Evolutionary conservation across 2,113 vertebrate species (phyloP), one percentile per base, ranked within the genome.

Genomic region (Nothobranchius kuhntae): DNA sequence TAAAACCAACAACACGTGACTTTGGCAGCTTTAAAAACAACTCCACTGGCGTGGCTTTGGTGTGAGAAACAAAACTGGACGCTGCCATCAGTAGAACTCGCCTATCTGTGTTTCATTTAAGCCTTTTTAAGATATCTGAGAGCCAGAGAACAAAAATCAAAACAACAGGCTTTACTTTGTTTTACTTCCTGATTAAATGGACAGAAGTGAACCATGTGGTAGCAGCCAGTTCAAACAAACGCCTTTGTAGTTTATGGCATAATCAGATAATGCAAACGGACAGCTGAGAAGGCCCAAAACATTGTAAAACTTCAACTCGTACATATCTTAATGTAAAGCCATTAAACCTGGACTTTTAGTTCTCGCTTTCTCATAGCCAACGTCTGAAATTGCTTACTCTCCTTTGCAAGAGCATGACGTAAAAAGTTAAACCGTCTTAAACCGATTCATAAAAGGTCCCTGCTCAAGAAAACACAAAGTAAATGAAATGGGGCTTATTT

Each of bases 401-500:
- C 51, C 45, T 71, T 68, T 73, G 9, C n/a, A 67, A 35, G 30
- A 30, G 3, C 4, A 50, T 13, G 7, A 10, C 26, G 21, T 21
- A 21, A 21, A 21, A 14, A 8, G 53, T 8, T 8, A 40, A 9
- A 40, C 38, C 2, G 6, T 17, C 12, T 15, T 26, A 54, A 53
- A 50, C 4, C 2, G 36, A 45, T 65, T 13, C 13, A 35, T 38
- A 21, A 62, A 78, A 6, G 1, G 35, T 42, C 52, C 24, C 9
- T 46, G n/a, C 58, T 14, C 11, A 36, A 9, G 13, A 48, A 71
- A 70, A 24, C 30, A 68, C 26, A 65, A 17, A 45, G 68, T 60
- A 44, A 46, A 51, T 35, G 46, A 10, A 77, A 53, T 26, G 51
- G 62, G 63, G 56, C 52, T 35, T 44, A 24, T 81, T 74, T 82